Conservation (phyloP, 2,113 vertebrate species). For the Bothrops jararaca region DNA sequence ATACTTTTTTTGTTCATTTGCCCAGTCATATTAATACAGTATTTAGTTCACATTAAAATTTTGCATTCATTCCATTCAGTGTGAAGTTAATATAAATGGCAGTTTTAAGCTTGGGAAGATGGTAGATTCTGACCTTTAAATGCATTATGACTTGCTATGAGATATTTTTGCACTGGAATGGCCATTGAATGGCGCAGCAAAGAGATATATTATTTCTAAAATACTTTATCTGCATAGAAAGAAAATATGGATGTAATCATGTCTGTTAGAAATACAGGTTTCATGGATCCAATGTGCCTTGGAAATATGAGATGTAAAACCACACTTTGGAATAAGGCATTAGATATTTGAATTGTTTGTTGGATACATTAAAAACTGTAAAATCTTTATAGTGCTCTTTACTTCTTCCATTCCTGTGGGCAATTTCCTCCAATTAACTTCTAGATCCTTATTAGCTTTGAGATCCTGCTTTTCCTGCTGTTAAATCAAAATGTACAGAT, state of each 20-base stretch:
- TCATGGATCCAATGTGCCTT: neutral
- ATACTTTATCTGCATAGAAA: neutral
- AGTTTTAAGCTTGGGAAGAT: neutral
- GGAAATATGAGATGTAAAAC: neutral
- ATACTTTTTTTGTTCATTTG: neutral
- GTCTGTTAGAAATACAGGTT: neutral
- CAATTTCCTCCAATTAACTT: neutral
- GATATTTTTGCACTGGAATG: neutral
- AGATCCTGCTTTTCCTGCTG: neutral
- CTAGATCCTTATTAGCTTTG: neutral
- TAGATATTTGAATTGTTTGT: neutral
- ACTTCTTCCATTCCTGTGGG: neutral
- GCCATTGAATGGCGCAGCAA: neutral
- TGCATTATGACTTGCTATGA: neutral
- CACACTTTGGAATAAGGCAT: neutral
- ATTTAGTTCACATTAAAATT: neutral
- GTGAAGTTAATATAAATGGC: neutral
- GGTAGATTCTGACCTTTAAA: neutral
- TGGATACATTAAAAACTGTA: neutral
- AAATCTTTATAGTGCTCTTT: neutral
- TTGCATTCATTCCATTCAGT: neutral
- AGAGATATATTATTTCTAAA: neutral
- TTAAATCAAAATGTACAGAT: neutral
- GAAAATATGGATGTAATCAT: neutral
- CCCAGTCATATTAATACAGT: neutral